Conservation (phyloP, 1,140 invertebrate genomes). For the Trissolcus basalis region DNA sequence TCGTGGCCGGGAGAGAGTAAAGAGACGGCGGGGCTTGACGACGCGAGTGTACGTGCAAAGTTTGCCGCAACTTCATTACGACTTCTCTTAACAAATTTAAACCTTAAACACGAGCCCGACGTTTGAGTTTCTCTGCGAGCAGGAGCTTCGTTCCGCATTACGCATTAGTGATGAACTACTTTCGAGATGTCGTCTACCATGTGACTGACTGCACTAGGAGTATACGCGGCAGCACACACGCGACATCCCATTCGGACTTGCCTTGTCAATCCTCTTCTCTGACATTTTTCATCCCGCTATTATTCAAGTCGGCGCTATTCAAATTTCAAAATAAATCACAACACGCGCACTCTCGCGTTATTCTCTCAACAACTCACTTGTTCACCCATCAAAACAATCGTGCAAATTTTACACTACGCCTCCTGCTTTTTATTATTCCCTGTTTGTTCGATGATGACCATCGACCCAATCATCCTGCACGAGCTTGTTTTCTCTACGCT, state of each 20-base stretch:
- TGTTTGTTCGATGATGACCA: conserved; percentile 15
- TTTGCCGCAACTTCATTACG: conserved; percentile 70
- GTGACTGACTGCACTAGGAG: conserved; percentile 30
- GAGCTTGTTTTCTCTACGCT: conserved; percentile 9
- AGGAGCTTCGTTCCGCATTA: conserved; percentile 43
- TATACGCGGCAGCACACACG: conserved; percentile 20
- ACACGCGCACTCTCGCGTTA: conserved; percentile 11
- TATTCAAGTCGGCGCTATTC: conserved; percentile 37
- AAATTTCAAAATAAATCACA: conserved; percentile 36
- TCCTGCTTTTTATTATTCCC: conserved; percentile 22
- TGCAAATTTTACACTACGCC: conserved; percentile 25
- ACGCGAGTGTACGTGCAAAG: conserved; percentile 59
- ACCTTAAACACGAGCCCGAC: conserved; percentile 66
- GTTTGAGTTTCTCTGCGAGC: conserved; percentile 66
- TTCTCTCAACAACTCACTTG: conserved; percentile 23
- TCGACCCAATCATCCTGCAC: conserved; percentile 21
- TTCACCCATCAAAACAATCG: conserved; percentile 37
- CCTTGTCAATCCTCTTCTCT: conserved; percentile 41
- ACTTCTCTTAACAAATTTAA: conserved; percentile 71
- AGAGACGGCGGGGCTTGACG: conserved; percentile 42
- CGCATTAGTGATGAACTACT: conserved; percentile 53
- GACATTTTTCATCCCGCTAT: conserved; percentile 43
- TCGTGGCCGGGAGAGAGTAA: conserved; percentile 30
- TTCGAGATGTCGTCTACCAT: conserved; percentile 53
- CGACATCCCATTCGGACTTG: conserved; percentile 43